These are phyloP conservation scores for Eretmochelys imbricata DNA, from an alignment of 2,113 vertebrate species.

Conservation along the genomic window DNA sequence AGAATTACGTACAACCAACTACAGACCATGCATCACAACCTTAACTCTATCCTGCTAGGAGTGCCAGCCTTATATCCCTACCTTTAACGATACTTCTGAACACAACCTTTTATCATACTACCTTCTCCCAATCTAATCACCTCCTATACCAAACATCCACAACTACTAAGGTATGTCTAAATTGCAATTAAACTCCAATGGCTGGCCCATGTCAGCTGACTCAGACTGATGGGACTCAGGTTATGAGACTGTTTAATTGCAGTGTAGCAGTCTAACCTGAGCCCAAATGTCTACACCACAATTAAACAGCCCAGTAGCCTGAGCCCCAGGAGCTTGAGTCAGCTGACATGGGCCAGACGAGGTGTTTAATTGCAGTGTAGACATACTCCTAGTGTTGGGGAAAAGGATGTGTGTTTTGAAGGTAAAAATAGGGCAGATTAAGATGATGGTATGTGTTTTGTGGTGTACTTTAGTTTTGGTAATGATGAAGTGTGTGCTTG, in stretches of 20 bases:
- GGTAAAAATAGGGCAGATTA: not conserved
- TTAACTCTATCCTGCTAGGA: not conserved
- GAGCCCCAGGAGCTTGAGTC: no score
- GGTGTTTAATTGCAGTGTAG: not conserved
- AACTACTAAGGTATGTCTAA: not conserved
- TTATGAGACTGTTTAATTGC: not conserved
- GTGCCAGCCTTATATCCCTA: not conserved
- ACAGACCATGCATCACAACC: not conserved
- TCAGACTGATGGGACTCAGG: not conserved
- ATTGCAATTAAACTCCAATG: not conserved
- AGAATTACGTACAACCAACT: not conserved
- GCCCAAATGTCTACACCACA: not conserved
- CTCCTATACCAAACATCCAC: not conserved
- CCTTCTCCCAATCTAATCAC: fast-evolving
- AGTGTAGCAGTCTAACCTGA: not conserved
- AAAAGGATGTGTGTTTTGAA: not conserved
- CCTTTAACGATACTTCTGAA: fast-evolving
- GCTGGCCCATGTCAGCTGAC: not conserved
- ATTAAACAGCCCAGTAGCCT: no score
- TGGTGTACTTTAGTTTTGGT: not conserved
- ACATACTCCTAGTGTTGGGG: not conserved
- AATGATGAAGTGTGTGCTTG: not conserved
- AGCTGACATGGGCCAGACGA: not conserved
- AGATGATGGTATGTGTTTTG: not conserved
- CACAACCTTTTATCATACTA: not conserved